phyloP scores from a whole-genome alignment of 2,113 vertebrate genomes.

The Pedionomus torquatus region DNA sequence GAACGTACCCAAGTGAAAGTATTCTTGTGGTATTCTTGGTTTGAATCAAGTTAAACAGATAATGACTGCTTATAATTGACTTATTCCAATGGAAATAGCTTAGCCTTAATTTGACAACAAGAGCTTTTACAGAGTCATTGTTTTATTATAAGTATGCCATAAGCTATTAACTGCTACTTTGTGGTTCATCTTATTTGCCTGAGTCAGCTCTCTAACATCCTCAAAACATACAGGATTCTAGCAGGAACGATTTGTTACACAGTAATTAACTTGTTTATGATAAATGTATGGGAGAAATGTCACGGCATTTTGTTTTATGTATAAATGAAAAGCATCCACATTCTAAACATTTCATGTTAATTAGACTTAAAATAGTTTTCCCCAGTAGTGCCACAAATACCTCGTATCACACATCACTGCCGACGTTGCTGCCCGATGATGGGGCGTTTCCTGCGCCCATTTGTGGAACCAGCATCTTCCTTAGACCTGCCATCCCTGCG shows the following conservation, averaged over 20 bases:
- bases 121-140: conserved; percentile 55
- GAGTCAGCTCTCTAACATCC: conserved; percentile 68
- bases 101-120: conserved; percentile 66
- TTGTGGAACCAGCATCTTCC: neutral
- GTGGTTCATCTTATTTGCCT: conserved; percentile 60
- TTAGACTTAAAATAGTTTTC: conserved; percentile 75
- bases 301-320: conserved; percentile 80
- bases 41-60: conserved; percentile 65
- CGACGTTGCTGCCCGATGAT: accelerated
- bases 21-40: conserved; percentile 7
- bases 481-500: neutral
- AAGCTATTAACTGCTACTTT: conserved; percentile 52
- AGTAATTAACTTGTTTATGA: conserved; percentile 84
- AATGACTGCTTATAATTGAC: conserved; percentile 71
- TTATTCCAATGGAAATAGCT: conserved; percentile 70
- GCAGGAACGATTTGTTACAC: conserved; percentile 75
- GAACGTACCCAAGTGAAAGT: neutral
- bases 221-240: conserved; percentile 52
- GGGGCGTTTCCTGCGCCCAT: neutral
- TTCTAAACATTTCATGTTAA: conserved; percentile 74
- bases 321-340: conserved; percentile 77
- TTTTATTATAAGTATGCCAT: conserved; percentile 43
- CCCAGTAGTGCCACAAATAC: conserved; percentile 57
- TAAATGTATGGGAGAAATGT: conserved; percentile 79
- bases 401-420: neutral